phyloP scores from a whole-genome alignment of 2,888 invertebrate genomes.

The Campoplex nolae region DNA sequence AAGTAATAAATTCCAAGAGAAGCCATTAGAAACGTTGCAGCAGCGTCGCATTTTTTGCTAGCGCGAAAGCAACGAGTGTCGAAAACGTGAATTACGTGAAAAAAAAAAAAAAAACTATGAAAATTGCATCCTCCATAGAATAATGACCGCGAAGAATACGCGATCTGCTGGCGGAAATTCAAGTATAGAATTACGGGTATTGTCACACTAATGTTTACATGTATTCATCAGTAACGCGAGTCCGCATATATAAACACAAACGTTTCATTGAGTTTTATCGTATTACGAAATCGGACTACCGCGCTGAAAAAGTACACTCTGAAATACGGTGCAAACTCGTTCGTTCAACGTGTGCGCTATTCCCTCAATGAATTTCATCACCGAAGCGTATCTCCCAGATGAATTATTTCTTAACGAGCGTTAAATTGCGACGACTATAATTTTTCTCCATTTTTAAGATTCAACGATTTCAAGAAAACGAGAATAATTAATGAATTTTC shows the following conservation, averaged over 20 bases:
- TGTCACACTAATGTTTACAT: neutral
- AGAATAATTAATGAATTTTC: neutral
- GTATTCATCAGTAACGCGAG: slow-evolving; percentile 11
- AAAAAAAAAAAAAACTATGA: neutral
- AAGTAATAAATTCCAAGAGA: neutral
- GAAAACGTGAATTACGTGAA: neutral
- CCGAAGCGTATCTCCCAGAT: slow-evolving; percentile 39
- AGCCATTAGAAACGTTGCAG: neutral
- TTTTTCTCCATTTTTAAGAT: neutral
- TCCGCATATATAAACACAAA: slow-evolving; percentile 1
- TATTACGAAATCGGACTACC: slow-evolving; percentile 42
- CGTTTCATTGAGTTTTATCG: slow-evolving; percentile 34
- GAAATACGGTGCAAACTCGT: slow-evolving; percentile 19
- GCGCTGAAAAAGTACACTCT: neutral
- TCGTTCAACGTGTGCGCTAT: neutral
- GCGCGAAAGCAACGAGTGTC: neutral
- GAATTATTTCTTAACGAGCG: slow-evolving; percentile 33
- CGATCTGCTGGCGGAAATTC: slow-evolving; percentile 5
- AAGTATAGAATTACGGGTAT: slow-evolving; percentile 32
- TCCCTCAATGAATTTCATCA: slow-evolving; percentile 20
- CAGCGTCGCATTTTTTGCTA: neutral
- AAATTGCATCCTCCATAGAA: neutral
- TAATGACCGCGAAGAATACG: neutral
- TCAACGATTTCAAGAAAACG: neutral
- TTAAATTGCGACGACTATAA: neutral